Percentiles rank a stretch among this genome's conserved stretches.
These are phyloP conservation scores for Clarias gariepinus DNA, from an alignment of 2,113 vertebrate species.

Conservation along the genomic window DNA sequence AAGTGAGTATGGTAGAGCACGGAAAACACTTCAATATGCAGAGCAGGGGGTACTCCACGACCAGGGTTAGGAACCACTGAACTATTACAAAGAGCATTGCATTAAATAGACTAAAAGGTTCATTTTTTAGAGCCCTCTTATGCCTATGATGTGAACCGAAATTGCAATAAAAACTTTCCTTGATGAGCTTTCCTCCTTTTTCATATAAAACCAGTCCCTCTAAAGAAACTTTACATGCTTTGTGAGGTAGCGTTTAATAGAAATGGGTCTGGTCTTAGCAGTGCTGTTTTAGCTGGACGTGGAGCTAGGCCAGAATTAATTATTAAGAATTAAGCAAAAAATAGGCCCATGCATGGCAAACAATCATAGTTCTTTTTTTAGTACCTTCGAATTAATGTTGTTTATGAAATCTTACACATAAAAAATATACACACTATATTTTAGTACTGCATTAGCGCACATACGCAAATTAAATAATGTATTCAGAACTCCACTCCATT, in stretches of 20 bases:
- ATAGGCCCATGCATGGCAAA: background rate
- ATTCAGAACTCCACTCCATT: background rate
- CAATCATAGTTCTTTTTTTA: background rate
- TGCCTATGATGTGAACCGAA: background rate
- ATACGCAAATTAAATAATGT: background rate
- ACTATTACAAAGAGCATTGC: background rate
- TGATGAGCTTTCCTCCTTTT: background rate
- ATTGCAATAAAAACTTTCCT: background rate
- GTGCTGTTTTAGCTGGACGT: background rate
- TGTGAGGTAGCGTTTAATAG: background rate
- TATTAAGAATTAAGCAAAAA: too few relatives aligned
- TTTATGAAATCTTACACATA: background rate
- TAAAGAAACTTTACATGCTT: background rate
- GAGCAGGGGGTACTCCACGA: too few relatives aligned
- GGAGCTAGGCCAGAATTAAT: background rate
- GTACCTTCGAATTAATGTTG: background rate
- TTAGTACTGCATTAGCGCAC: background rate
- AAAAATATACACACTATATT: too few relatives aligned
- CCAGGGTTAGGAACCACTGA: too few relatives aligned
- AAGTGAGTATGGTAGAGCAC: too few relatives aligned
- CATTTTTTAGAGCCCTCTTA: background rate
- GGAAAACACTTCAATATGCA: too few relatives aligned
- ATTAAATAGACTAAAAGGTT: background rate
- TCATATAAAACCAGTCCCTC: background rate
- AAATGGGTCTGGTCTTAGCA: background rate